Evolutionary conservation across 2,113 vertebrate genomes (phyloP), one percentile per base, ranked within the genome.

Genomic region (Gobius niger): DNA sequence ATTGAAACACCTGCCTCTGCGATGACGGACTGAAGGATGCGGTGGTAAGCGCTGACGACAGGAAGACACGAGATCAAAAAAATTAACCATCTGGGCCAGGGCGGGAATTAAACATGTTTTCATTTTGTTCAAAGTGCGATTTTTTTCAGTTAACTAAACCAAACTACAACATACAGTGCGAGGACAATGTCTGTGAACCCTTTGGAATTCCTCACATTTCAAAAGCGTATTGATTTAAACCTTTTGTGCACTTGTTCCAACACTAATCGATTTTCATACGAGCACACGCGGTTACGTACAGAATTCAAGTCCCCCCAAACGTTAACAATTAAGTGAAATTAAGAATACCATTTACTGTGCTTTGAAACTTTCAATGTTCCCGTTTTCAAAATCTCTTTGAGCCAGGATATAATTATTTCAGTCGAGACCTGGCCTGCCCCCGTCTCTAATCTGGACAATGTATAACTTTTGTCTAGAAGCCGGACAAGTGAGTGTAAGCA

Each of bases 1-100:
- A 89, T 86, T 90, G 83, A 81, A 88, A 88, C 89, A 91, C 85
- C 90, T 91, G 90, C 70, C 18, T 50, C 46, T 47, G 63, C 40
- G 46, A 34, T 49, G 77, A 83, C 70, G 72, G 83, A 83, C 14
- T 7, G 59, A 16, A 0, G 52, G 47, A 3, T 44, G 56, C n/a
- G 18, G 13, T 9, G 52, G 19, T 12, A 61, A 0, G 47, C 15
- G 49, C 44, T 72, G 54, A 56, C 13, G 44, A 46, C 1, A 8
- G 66, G 7, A 24, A 47, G 13, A 53, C 16, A 34, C 12, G 56
- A 34, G 24, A 34, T 34, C 1, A 18, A 9, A 64, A 9, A 44
- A 12, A 70, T 46, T 34, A 34, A 34, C 24, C 24, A 34, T 34
- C 24, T 34, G 24, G 3, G 24, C 24, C 24, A 34, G 24, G 24